Conservation (phyloP, 2,113 vertebrate genomes). For the Antechinus stuartii region DNA sequence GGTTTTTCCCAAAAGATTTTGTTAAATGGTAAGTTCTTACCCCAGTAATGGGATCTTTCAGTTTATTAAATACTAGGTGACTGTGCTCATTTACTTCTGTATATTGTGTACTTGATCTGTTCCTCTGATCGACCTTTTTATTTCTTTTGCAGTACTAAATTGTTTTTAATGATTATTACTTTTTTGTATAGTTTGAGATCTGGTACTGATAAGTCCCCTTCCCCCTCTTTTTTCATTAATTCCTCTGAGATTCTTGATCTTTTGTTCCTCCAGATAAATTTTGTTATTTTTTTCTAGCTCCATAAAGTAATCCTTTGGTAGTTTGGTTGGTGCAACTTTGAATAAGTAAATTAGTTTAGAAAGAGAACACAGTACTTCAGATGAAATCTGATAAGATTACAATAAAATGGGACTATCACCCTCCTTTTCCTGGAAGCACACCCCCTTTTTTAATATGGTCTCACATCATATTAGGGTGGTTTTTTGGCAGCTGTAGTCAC, state of each 20-base stretch:
- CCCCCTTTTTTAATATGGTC: not conserved
- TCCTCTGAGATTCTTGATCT: not conserved
- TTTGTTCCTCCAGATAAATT: not conserved
- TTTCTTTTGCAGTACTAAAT: not conserved
- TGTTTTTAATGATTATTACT: not conserved
- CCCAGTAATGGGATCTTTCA: not conserved
- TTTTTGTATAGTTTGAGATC: not conserved
- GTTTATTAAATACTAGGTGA: not conserved
- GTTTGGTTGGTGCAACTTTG: not conserved
- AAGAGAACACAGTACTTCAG: not conserved
- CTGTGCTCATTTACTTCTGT: not conserved
- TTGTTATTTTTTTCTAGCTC: not conserved
- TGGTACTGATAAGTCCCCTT: not conserved
- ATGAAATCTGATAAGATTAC: not conserved
- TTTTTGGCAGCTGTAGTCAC: not conserved
- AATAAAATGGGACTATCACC: not conserved
- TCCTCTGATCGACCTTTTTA: not conserved
- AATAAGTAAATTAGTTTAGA: not conserved
- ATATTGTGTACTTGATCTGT: not conserved
- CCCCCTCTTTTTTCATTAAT: not conserved
- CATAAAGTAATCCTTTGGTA: not conserved
- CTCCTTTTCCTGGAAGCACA: not conserved
- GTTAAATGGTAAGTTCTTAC: not conserved
- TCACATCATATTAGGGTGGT: not conserved
- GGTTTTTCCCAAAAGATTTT: not conserved